A percentile compares a stretch with the other conserved stretches of the same genome.
Evolutionary conservation across 2,113 vertebrate species (phyloP).

Genomic region (Craseonycteris thonglongyai): DNA sequence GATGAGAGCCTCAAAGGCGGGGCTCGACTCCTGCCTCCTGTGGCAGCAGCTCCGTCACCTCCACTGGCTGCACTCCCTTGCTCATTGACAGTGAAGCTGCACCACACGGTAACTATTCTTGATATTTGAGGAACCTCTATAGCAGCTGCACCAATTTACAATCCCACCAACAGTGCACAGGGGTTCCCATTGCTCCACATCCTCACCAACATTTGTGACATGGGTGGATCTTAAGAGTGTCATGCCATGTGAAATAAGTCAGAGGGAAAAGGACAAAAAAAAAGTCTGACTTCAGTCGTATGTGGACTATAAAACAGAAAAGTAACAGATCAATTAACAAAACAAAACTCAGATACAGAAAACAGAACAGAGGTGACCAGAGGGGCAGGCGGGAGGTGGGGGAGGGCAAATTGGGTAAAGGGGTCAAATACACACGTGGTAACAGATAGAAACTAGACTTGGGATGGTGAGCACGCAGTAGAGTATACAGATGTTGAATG

Average conservation of each 20-base stretch:
- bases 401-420: neutral
- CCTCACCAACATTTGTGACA: neutral
- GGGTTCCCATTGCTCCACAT: neutral
- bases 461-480: neutral
- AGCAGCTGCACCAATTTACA: neutral
- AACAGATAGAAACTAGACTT: neutral
- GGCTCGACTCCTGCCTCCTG: neutral
- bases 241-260: neutral
- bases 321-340: neutral
- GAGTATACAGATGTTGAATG: neutral
- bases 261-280: neutral
- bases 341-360: neutral
- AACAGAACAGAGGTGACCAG: neutral
- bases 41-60: rapidly evolving
- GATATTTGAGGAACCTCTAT: neutral
- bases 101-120: neutral
- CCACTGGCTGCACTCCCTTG: neutral
- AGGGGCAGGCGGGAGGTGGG: neutral
- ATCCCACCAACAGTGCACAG: neutral
- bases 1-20: neutral
- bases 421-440: neutral
- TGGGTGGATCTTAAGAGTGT: neutral
- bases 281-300: neutral
- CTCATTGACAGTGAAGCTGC: conserved; percentile 9
- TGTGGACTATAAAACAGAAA: neutral